Evolutionary conservation across 2,888 invertebrate species (phyloP).

Genomic region (Morinoia aosen): DNA sequence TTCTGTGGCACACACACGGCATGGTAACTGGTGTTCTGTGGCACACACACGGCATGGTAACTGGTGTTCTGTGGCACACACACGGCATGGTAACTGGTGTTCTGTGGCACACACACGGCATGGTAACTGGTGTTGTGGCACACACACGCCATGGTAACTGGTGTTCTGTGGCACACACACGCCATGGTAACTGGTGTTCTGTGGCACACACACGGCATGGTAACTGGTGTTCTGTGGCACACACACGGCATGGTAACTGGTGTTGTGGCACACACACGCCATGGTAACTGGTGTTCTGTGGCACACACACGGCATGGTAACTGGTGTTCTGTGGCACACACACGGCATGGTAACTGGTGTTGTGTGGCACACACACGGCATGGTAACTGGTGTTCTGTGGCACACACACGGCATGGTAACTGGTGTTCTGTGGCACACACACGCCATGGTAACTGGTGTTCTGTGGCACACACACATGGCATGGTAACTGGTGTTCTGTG

Average conservation of each 20-base stretch:
- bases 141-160: conserved; percentile 74
- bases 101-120: conserved; percentile 53
- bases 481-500: background rate
- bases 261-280: background rate
- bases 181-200: background rate
- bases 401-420: background rate
- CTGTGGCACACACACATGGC: conserved; percentile 9
- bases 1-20: background rate
- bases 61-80: background rate
- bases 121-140: background rate
- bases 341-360: conserved; percentile 75
- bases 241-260: background rate
- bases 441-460: conserved; percentile 74
- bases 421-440: background rate
- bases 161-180: conserved; percentile 56
- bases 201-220: background rate
- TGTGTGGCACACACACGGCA: background rate
- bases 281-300: conserved; percentile 74
- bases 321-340: background rate
- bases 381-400: conserved; percentile 74
- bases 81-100: conserved; percentile 74
- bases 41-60: background rate
- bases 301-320: background rate
- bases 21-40: conserved; percentile 74
- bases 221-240: conserved; percentile 74